Evolutionary conservation across 2,888 invertebrate genomes (phyloP), one percentile per base, ranked within the genome.

Genomic region (Brenthis ino): DNA sequence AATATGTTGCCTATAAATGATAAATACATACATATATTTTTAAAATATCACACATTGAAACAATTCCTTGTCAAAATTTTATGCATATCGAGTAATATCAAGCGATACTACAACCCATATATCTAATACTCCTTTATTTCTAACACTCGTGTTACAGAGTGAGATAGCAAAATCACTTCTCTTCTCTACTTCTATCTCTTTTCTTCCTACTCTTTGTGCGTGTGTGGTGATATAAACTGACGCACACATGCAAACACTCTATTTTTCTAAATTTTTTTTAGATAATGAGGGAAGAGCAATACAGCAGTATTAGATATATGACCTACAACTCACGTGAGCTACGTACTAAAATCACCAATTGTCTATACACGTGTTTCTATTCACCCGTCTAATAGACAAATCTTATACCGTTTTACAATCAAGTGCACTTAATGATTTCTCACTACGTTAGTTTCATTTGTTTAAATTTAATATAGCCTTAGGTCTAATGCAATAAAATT

Each of bases 351-450:
- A 28, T 55, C 28, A 33, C 33, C 54, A 54, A 63, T 24, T 63
- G 53, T 63, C 65, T 65, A 65, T 37, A 57, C 65, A 63, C 63
- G 64, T 66, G 70, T 56, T 61, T 54, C 68, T 70, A 72, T 55
- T 60, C 48, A 20, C 68, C 54, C 61, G n/a, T 56, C 53, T 72
- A 68, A 57, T 28, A 57, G 63, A 66, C 6, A 69, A 64, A 51
- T 43, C 74, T 76, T 75, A 70, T 58, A 57, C 71, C 72, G 77
- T 71, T 74, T 78, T 76, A 81, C 69, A 70, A 77, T 84, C 87
- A 91, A 91, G 91, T 91, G 91, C 91, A 91, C 91, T 91, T 91
- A 83, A 87, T 86, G 83, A 87, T 75, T 85, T 88, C 89, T 88
- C 87, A 89, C 89, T 89, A 88, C 85, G 77, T 79, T 83, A 84